These are phyloP conservation scores for Chaetodon trifasciatus DNA, from an alignment of 2,797 vertebrate genomes.

Conservation along the genomic window DNA sequence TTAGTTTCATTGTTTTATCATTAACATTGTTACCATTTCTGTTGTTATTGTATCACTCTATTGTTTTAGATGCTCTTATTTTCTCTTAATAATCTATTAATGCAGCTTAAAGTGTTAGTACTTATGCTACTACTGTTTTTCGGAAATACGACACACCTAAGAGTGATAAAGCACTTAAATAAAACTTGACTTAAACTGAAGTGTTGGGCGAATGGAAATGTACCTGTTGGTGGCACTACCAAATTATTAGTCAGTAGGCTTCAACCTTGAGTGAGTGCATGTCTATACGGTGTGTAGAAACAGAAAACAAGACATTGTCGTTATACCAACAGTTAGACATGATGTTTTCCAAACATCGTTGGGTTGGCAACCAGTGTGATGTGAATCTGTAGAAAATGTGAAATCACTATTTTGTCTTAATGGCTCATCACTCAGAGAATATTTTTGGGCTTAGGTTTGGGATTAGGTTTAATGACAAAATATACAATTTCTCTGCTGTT, in stretches of 20 bases:
- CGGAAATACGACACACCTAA: constrained; percentile 16
- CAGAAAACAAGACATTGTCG: too few species aligned
- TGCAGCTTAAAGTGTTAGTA: constrained; percentile 11
- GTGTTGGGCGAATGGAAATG: background rate
- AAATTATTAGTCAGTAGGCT: background rate
- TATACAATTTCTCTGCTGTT: too few species aligned
- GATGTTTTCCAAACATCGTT: background rate
- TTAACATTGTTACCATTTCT: background rate
- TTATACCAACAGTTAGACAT: too few species aligned
- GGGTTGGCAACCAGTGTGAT: background rate
- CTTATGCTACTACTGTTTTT: background rate
- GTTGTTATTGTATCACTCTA: constrained; percentile 1
- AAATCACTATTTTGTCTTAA: background rate
- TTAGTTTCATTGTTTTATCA: background rate
- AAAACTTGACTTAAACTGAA: constrained; percentile 18
- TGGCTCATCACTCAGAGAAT: background rate
- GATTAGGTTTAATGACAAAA: too few species aligned
- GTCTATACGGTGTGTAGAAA: background rate
- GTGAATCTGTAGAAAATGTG: background rate
- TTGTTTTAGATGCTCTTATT: constrained; percentile 1
- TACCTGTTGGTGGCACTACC: background rate
- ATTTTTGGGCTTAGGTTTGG: too few species aligned
- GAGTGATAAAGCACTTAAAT: constrained; percentile 27
- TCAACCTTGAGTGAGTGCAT: background rate
- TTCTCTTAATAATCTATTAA: constrained; percentile 14